Conservation (phyloP, 2,888 invertebrate species). For the Galerucella pusilla region DNA sequence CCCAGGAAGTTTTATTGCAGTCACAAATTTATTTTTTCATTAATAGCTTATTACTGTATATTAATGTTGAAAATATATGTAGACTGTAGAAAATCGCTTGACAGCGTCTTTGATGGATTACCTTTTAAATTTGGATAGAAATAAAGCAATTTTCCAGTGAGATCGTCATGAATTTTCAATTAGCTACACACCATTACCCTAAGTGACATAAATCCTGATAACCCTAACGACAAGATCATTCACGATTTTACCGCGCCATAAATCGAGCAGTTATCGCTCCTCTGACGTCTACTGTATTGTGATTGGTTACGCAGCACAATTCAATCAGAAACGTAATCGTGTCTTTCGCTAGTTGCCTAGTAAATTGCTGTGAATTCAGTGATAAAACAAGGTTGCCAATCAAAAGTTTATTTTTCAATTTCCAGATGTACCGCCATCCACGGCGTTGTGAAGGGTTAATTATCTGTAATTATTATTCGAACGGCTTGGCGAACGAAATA, state of each 20-base stretch:
- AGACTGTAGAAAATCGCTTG: no score
- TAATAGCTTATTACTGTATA: no score
- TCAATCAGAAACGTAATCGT: slow-evolving; percentile 4
- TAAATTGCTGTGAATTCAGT: background rate
- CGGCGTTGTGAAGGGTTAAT: background rate
- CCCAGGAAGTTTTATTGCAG: no score
- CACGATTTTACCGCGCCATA: background rate
- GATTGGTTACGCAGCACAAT: slow-evolving; percentile 1
- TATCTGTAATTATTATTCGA: slow-evolving; percentile 1
- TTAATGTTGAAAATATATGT: no score
- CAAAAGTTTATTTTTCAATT: background rate
- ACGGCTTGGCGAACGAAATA: background rate
- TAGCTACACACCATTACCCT: background rate
- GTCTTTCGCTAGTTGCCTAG: background rate
- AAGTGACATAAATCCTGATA: slow-evolving; percentile 3
- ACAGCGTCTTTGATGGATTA: background rate
- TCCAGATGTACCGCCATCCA: background rate
- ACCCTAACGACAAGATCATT: background rate
- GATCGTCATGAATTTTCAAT: background rate
- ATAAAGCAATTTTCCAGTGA: slow-evolving; percentile 4
- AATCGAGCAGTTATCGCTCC: slow-evolving; percentile 2
- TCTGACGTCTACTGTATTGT: background rate
- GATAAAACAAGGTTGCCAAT: background rate
- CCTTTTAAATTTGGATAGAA: background rate
- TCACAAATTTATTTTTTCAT: no score